Evolutionary conservation across 2,888 invertebrate genomes (phyloP).

Genomic region (Hydropsyche betteni): DNA sequence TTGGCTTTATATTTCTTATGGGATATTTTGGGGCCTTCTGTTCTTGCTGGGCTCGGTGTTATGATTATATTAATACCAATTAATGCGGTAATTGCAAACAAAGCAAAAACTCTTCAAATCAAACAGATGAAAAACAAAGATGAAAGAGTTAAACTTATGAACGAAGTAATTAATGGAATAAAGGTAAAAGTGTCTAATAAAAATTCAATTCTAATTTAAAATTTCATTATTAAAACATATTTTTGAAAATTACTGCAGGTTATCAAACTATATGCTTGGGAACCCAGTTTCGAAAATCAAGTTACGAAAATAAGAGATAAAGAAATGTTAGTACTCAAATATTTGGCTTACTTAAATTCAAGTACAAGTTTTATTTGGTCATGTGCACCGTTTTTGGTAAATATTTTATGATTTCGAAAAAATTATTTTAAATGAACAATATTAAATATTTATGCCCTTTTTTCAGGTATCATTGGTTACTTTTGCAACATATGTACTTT

Average conservation of each 20-base stretch:
- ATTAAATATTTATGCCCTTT: neutral
- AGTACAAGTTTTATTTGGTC: conserved; percentile 94
- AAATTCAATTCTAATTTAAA: neutral
- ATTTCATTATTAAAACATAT: conserved; percentile 39
- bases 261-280: conserved; percentile 94
- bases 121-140: conserved; percentile 95
- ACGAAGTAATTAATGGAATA: conserved; percentile 91
- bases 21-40: conserved; percentile 83
- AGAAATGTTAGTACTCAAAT: conserved; percentile 89
- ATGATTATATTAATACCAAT: conserved; percentile 93
- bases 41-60: conserved; percentile 91
- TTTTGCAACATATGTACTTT: conserved; percentile 88
- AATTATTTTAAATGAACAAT: neutral
- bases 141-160: conserved; percentile 91
- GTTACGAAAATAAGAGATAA: conserved; percentile 86
- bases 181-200: conserved; percentile 67
- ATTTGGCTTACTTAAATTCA: conserved; percentile 89
- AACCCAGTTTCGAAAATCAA: conserved; percentile 90
- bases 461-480: conserved; percentile 84
- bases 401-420: conserved; percentile 54
- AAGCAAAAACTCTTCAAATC: conserved; percentile 82
- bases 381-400: conserved; percentile 93
- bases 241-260: conserved; percentile 63
- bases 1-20: conserved; percentile 87
- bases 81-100: conserved; percentile 85